These are phyloP conservation scores for Phataginus tetradactyla DNA, from an alignment of 2,797 vertebrate genomes.

Conservation along the genomic window DNA sequence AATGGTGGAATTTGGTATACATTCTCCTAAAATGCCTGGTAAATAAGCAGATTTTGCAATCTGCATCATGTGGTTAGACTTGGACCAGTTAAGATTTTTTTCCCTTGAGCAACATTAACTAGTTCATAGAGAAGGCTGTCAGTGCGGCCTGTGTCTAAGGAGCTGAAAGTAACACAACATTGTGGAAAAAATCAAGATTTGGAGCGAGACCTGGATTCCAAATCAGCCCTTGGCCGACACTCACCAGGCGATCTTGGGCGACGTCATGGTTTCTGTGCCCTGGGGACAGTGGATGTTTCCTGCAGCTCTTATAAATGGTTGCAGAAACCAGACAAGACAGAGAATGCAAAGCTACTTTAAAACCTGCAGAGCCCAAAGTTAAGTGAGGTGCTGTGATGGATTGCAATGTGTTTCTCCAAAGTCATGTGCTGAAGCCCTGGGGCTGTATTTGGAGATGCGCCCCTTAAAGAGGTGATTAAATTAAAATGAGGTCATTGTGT, in stretches of 20 bases:
- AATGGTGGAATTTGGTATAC: rapidly evolving
- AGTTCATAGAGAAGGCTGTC: background rate
- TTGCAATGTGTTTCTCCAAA: background rate
- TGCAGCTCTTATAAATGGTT: background rate
- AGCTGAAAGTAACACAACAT: rapidly evolving
- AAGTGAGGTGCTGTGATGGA: background rate
- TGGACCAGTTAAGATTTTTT: background rate
- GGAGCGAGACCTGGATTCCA: background rate
- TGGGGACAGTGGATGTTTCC: rapidly evolving
- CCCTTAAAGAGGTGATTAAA: background rate
- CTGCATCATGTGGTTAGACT: rapidly evolving
- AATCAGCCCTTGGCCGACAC: background rate
- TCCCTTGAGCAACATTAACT: background rate
- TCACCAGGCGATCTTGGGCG: rapidly evolving
- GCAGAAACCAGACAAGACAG: background rate
- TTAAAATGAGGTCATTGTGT: background rate
- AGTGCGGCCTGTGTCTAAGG: background rate
- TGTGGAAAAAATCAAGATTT: rapidly evolving
- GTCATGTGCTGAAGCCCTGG: background rate
- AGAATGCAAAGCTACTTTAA: background rate
- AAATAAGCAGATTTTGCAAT: background rate
- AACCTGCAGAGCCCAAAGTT: background rate
- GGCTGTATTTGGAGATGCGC: rapidly evolving
- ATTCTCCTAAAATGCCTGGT: rapidly evolving
- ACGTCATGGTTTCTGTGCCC: rapidly evolving